phyloP scores from a whole-genome alignment of 2,888 invertebrate genomes.

The Eretmocerus hayati region DNA sequence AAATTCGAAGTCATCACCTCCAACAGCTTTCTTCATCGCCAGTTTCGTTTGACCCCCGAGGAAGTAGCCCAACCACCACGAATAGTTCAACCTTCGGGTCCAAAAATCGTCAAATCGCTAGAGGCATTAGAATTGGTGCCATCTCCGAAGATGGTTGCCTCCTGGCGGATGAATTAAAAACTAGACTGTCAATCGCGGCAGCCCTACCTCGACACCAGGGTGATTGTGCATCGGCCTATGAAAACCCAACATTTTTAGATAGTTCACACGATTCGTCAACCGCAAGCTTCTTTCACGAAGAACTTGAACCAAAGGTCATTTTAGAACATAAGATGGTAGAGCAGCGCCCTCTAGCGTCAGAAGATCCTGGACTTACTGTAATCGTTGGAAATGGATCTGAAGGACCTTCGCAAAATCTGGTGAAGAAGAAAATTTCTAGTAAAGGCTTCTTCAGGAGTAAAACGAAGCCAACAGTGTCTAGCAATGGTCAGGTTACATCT shows the following conservation, averaged over 20 bases:
- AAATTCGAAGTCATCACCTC: slow-evolving; percentile 27
- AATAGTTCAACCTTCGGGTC: too few species aligned
- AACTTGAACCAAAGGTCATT: neutral
- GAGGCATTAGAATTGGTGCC: neutral
- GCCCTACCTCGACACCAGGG: slow-evolving; percentile 29
- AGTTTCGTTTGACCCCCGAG: slow-evolving; percentile 14
- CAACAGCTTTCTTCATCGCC: slow-evolving; percentile 14
- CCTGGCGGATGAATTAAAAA: neutral
- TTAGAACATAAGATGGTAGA: neutral
- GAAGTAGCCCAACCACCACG: too few species aligned
- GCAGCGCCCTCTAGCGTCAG: neutral
- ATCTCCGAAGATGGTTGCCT: neutral
- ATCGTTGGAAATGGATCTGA: too few species aligned
- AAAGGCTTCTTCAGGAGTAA: too few species aligned
- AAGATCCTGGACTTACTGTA: neutral
- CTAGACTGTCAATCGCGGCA: neutral
- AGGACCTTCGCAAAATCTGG: too few species aligned
- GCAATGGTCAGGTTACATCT: too few species aligned
- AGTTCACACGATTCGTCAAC: slow-evolving; percentile 38
- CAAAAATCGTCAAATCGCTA: too few species aligned
- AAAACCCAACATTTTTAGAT: slow-evolving; percentile 42
- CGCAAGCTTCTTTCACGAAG: slow-evolving; percentile 31
- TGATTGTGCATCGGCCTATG: slow-evolving; percentile 31
- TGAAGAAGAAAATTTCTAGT: too few species aligned
- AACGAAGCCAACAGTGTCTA: too few species aligned